These are phyloP conservation scores for Boloria selene DNA, from an alignment of 2,888 invertebrate genomes.

Conservation along the genomic window DNA sequence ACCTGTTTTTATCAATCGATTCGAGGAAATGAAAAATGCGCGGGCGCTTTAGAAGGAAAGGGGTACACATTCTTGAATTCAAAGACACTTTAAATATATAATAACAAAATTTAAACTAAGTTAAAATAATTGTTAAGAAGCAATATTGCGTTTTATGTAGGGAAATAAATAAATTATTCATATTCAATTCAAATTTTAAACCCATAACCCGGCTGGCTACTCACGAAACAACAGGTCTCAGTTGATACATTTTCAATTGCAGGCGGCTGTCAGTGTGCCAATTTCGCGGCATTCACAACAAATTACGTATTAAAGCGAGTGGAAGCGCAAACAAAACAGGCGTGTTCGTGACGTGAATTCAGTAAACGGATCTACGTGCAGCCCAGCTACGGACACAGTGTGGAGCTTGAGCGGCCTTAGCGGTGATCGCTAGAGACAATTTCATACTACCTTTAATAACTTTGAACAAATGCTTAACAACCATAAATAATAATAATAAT, in stretches of 20 bases:
- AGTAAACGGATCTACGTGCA: slow-evolving; percentile 32
- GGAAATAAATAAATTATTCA: no score
- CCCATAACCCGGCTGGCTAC: background rate
- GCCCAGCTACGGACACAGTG: slow-evolving; percentile 30
- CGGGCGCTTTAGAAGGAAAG: no score
- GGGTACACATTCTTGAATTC: no score
- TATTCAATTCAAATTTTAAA: no score
- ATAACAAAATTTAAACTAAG: no score
- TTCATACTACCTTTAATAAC: background rate
- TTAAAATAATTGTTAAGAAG: no score
- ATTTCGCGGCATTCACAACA: slow-evolving; percentile 79
- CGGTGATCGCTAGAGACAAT: slow-evolving; percentile 7
- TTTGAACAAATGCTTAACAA: background rate
- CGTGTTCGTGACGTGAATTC: slow-evolving; percentile 80
- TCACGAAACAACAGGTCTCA: slow-evolving; percentile 53
- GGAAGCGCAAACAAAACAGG: slow-evolving; percentile 79
- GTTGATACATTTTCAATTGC: slow-evolving; percentile 73
- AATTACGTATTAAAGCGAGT: slow-evolving; percentile 81
- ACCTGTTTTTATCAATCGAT: no score
- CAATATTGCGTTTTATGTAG: no score
- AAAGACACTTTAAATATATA: no score
- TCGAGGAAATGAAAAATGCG: no score
- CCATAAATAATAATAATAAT: no score
- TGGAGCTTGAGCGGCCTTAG: slow-evolving; percentile 5
- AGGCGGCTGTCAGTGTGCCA: slow-evolving; percentile 73